These are phyloP conservation scores for Mechanitis mazaeus DNA, from an alignment of 2,888 invertebrate species.

Conservation along the genomic window DNA sequence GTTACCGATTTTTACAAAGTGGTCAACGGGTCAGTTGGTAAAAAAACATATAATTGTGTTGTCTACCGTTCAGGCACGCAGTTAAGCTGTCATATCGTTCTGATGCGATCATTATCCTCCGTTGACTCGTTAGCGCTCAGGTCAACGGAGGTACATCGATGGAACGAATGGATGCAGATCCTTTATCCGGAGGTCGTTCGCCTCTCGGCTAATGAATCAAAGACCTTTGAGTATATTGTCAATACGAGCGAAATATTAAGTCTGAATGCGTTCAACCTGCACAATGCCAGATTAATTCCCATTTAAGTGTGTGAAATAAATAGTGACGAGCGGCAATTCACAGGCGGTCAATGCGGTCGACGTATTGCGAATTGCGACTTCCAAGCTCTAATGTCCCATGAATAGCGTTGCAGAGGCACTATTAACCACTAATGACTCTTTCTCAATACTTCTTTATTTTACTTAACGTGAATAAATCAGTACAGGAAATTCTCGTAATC, in stretches of 20 bases:
- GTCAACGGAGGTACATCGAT: slow-evolving; percentile 62
- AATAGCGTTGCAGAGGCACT: slow-evolving; percentile 37
- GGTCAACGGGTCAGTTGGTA: slow-evolving; percentile 43
- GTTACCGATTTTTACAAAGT: slow-evolving; percentile 52
- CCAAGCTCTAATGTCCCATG: slow-evolving; percentile 30
- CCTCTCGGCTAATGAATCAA: slow-evolving; percentile 70
- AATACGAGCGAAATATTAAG: slow-evolving; percentile 68
- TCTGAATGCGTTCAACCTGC: slow-evolving; percentile 45
- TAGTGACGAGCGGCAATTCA: slow-evolving; percentile 40
- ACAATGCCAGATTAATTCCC: slow-evolving; percentile 68
- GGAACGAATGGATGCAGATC: slow-evolving; percentile 65
- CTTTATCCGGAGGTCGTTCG: slow-evolving; percentile 68
- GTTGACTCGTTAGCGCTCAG: slow-evolving; percentile 64
- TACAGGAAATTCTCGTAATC: neutral
- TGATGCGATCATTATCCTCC: slow-evolving; percentile 66
- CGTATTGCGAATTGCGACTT: slow-evolving; percentile 31
- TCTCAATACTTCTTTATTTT: slow-evolving; percentile 16
- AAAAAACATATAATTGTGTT: slow-evolving; percentile 38
- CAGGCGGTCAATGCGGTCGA: slow-evolving; percentile 17
- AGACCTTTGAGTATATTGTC: slow-evolving; percentile 64
- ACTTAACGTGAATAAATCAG: slow-evolving; percentile 6
- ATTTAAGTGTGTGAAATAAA: slow-evolving; percentile 68
- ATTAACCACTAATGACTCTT: slow-evolving; percentile 24
- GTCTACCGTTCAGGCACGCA: slow-evolving; percentile 35
- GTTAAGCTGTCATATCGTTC: slow-evolving; percentile 54